Base-by-base conservation (phyloP, 2,888 invertebrate genomes). In the Apocheima hispidaria region DNA sequence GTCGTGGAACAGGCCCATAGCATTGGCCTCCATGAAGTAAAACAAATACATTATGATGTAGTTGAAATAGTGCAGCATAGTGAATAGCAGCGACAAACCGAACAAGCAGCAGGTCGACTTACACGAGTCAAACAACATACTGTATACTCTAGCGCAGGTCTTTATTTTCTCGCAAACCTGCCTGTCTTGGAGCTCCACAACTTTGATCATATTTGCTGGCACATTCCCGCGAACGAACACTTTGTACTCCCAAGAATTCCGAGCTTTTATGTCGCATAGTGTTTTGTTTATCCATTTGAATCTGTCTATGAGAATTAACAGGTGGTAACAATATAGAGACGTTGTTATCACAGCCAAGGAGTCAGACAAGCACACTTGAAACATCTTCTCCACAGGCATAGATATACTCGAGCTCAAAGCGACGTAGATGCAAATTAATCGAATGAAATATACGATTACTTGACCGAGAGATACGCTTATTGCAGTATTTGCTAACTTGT, bases 21-120 rank as follows among this genome's bases (percentile, higher is more conserved):
- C 86, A 0, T 87, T 88, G 4, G 87, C 90, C 64, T 89, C 90
- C 88, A 90, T 87, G 35, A 90, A 84, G 65, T 89, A 89, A 66
- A 87, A 89, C 61, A 84, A 71, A 56, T 88, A 83, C 40, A 89
- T 60, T 23, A 85, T 74, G 7, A 85, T 77, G 12, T 75, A 73
- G 10, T 76, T 63, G 0, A 84, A 64, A 40, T 73, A 78, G 9
- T 79, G 38, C 0, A 79, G 38, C 68, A 84, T 72, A 0, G 79
- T 86, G n/a, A 81, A 40, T 3, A 79, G 65, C 14, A 88, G 36
- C 4, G 81, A 69, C 2, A 81, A 59, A 1, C 89, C 88, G 56
- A 78, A 89, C 40, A 75, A 67, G 5, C 63, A 65, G 49, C 83
- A 85, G 0, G 70, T 68, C n/a, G 65, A 69, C 7, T 70, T 64